These are phyloP conservation scores for Pterostichus madidus DNA, from an alignment of 2,888 invertebrate species.

Conservation along the genomic window DNA sequence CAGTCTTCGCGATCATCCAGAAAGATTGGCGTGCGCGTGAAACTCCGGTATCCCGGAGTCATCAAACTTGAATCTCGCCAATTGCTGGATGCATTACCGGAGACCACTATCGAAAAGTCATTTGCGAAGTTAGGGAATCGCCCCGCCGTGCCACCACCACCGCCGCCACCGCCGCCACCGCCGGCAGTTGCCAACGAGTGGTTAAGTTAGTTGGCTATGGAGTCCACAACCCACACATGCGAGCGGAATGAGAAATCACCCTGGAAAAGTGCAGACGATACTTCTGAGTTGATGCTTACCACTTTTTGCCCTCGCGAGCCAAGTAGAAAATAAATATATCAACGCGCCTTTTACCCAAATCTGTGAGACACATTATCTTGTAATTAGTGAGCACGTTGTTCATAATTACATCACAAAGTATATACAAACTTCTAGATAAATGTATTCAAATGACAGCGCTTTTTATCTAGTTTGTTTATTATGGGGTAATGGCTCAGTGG, in stretches of 20 bases:
- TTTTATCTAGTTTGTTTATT: no score
- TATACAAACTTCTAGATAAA: no score
- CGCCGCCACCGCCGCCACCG: background rate
- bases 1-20: conserved; percentile 8
- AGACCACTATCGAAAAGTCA: conserved; percentile 72
- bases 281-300: no score
- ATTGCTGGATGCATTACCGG: conserved; percentile 72
- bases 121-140: conserved; percentile 70
- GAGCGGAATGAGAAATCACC: conserved; percentile 53
- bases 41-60: conserved; percentile 68
- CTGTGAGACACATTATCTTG: no score
- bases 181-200: conserved; percentile 52
- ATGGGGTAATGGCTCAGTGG: no score
- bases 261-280: background rate
- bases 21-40: background rate
- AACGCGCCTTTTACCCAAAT: no score
- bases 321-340: no score
- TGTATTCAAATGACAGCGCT: no score
- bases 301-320: no score
- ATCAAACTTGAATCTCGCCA: conserved; percentile 72
- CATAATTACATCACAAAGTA: no score
- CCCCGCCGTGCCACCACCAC: background rate
- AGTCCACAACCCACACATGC: conserved; percentile 22
- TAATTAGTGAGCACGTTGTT: no score
- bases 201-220: conserved; percentile 58